Base-by-base conservation (phyloP, 2,113 vertebrate genomes). In the Apteryx mantelli region DNA sequence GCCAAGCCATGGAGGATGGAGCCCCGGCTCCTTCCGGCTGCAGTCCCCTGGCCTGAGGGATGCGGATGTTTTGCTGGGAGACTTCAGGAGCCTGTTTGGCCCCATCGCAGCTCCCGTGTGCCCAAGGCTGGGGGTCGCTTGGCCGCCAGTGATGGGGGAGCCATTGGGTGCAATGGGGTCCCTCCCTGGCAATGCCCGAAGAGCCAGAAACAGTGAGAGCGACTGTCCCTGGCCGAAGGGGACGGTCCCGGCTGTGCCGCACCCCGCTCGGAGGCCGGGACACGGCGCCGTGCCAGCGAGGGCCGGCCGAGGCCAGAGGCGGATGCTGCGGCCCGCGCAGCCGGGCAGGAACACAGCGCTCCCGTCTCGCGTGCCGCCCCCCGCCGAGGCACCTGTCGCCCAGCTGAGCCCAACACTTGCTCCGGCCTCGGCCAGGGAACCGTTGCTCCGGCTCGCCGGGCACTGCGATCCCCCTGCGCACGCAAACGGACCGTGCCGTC, bases 71-170 rank as follows among this genome's bases (percentile, higher is more conserved):
- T 24, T 69, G 19, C 19, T 32, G 48, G 25, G 32, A 1, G 0
- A 4, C 26, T 89, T 48, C 46, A 52, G 48, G 71, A 82, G 36
- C 40, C 19, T n/a, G 15, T 3, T 15, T 5, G 12, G 30, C 17
- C 30, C 30, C 30, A 6, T 3, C 0, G 1, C 50, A 14, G 78
- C 0, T 0, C 1, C 13, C 20, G 74, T 9, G 5, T 0, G 25
- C 53, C 44, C 70, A 56, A 55, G 79, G 3, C 32, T 2, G 9
- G 65, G 63, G 14, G n/a, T 56, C 30, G 64, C 73, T 61, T 0
- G 1, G 34, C 56, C 71, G 81, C 26, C 16, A 32, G 42, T 10
- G 74, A 38, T 2, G 5, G 30, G 66, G 42, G 28, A 86, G 7
- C 42, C n/a, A n/a, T n/a, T 4, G 10, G 34, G 28, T 24, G 32